Percentiles rank a stretch among this genome's conserved stretches.
phyloP scores from a whole-genome alignment of 2,797 vertebrate genomes.

The Hydrolagus colliei region DNA sequence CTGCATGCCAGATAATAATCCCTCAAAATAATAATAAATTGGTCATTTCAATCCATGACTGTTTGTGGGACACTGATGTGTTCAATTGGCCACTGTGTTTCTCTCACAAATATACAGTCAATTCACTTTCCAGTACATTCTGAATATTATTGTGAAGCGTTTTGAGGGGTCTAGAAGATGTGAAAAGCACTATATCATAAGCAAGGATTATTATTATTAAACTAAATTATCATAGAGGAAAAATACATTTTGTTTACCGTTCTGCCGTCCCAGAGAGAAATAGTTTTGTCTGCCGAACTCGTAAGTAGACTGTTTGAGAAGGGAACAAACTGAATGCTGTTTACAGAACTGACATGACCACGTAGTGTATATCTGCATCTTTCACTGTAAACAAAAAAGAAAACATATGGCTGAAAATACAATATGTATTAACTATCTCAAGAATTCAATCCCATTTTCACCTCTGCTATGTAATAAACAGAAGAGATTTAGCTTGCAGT shows the following conservation, averaged over 20 bases:
- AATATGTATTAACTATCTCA: neutral
- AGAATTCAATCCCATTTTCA: neutral
- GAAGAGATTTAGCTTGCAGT: neutral
- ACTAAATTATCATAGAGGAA: neutral
- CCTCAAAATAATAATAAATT: too few species aligned
- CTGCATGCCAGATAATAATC: too few species aligned
- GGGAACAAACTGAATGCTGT: constrained; percentile 68
- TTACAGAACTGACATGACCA: constrained; percentile 68
- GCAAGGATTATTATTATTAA: too few species aligned
- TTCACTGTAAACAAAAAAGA: constrained; percentile 48
- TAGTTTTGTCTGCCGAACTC: constrained; percentile 48
- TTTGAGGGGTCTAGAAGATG: too few species aligned
- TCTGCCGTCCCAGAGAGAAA: constrained; percentile 55
- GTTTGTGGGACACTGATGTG: too few species aligned
- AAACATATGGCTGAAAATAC: constrained; percentile 9
- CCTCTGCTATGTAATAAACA: neutral
- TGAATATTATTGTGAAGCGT: too few species aligned
- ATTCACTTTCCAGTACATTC: too few species aligned
- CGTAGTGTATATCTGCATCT: constrained; percentile 59
- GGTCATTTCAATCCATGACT: too few species aligned
- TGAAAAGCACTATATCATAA: too few species aligned
- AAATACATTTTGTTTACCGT: constrained; percentile 52
- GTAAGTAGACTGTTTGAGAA: constrained; percentile 53
- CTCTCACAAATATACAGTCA: too few species aligned
- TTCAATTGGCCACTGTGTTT: too few species aligned